Percentiles rank a stretch among this genome's conserved stretches.
Conservation (phyloP, 2,797 vertebrate genomes). For the Hirundo rustica region DNA sequence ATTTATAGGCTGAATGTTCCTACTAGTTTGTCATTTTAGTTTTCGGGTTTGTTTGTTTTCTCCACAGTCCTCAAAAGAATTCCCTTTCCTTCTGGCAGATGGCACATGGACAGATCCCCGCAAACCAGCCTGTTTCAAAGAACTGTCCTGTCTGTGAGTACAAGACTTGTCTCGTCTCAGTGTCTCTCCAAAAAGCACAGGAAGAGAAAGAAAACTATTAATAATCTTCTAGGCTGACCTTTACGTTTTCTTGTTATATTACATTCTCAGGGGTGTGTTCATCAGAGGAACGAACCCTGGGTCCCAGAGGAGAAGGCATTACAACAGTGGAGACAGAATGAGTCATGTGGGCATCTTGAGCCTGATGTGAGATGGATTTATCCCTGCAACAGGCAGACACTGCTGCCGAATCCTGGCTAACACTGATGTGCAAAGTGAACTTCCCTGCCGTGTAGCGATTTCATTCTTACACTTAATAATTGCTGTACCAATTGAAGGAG, state of each 20-base stretch:
- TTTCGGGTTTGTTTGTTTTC: not conserved
- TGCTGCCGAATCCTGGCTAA: not conserved
- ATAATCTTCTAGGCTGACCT: constrained; percentile 14
- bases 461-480: not conserved
- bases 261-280: constrained; percentile 50
- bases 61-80: not conserved
- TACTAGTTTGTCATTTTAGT: not conserved
- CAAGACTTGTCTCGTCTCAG: not conserved
- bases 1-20: not conserved
- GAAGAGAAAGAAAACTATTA: constrained; percentile 26
- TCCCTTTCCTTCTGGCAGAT: not conserved
- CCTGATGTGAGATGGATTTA: constrained; percentile 4
- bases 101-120: not conserved
- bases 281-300: constrained; percentile 28
- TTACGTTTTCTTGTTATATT: constrained; percentile 49
- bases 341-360: constrained; percentile 19
- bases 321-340: not conserved
- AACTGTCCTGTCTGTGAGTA: not conserved
- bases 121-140: not conserved
- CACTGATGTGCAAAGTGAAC: not conserved
- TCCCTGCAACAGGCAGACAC: constrained; percentile 1
- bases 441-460: not conserved
- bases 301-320: constrained; percentile 18
- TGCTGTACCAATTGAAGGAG: not conserved
- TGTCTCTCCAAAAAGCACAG: not conserved